Percentiles rank a stretch among this genome's conserved stretches.
Evolutionary conservation across 2,888 invertebrate genomes (phyloP).

Genomic region (Steinernema carpocapsae): DNA sequence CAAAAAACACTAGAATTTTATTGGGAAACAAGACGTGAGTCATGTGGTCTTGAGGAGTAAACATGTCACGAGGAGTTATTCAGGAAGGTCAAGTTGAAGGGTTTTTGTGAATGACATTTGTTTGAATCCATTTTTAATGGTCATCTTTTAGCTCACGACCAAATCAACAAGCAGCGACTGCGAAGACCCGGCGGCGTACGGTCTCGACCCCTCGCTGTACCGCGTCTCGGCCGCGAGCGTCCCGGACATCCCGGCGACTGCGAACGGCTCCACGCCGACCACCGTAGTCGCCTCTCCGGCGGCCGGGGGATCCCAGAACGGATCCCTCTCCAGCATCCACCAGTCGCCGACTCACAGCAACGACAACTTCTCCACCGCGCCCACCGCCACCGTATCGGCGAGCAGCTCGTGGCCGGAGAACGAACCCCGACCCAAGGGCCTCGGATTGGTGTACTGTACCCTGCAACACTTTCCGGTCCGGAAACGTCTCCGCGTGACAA

Average conservation of each 20-base stretch:
- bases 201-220: constrained; percentile 63
- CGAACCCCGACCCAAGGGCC: constrained; percentile 59
- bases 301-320: constrained; percentile 33
- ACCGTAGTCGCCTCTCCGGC: constrained; percentile 22
- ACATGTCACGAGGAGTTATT: constrained; percentile 18
- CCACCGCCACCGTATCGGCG: constrained; percentile 32
- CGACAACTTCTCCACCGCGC: constrained; percentile 22
- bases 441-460: constrained; percentile 68
- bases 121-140: background rate
- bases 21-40: constrained; percentile 15
- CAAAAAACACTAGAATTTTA: background rate
- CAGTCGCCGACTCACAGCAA: constrained; percentile 29
- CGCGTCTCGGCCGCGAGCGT: constrained; percentile 37
- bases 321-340: constrained; percentile 4
- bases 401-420: constrained; percentile 44
- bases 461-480: constrained; percentile 70
- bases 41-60: background rate
- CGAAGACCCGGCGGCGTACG: constrained; percentile 59
- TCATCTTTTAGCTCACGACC: constrained; percentile 55
- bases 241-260: constrained; percentile 25
- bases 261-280: constrained; percentile 24
- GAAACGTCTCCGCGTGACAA: constrained; percentile 69
- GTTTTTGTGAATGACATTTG: background rate
- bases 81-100: background rate
- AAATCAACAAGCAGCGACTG: constrained; percentile 48